Conservation (phyloP, 2,113 vertebrate species). For the Scytalopus superciliaris region DNA sequence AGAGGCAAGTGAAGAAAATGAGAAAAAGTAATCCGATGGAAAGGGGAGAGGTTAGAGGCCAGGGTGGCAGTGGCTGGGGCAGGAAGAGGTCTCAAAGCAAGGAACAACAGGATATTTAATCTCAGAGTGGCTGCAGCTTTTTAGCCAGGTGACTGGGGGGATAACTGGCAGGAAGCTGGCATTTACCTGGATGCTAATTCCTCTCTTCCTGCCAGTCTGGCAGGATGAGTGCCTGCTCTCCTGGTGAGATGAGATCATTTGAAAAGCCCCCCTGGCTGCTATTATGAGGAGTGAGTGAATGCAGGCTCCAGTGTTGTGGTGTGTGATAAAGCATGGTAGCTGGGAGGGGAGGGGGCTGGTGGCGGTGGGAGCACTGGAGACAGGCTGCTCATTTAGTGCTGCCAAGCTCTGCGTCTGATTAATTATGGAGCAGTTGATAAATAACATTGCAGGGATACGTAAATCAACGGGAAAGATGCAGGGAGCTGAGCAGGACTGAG, state of each 20-base stretch:
- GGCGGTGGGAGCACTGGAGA: slow-evolving; percentile 41
- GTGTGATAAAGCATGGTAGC: slow-evolving; percentile 4
- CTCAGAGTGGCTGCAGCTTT: neutral
- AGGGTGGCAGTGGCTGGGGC: neutral
- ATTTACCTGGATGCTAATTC: slow-evolving; percentile 69
- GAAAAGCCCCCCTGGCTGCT: slow-evolving; percentile 63
- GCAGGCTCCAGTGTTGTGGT: neutral
- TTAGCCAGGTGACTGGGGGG: slow-evolving; percentile 56
- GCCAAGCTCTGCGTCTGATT: slow-evolving; percentile 69
- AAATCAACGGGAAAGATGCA: slow-evolving; percentile 66
- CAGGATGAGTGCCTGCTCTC: slow-evolving; percentile 54
- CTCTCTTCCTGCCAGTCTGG: slow-evolving; percentile 58
- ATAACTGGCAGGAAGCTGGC: slow-evolving; percentile 55
- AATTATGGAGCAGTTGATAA: slow-evolving; percentile 78
- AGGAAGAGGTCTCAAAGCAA: neutral
- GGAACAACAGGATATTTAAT: neutral
- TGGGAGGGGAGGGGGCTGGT: neutral
- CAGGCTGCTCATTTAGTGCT: slow-evolving; percentile 72
- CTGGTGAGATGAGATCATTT: slow-evolving; percentile 65
- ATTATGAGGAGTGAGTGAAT: slow-evolving; percentile 10
- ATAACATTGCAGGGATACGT: slow-evolving; percentile 69
- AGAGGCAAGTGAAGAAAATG: neutral
- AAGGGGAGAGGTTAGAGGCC: neutral
- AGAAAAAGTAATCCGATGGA: neutral
- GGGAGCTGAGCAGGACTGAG: slow-evolving; percentile 59